Base-by-base conservation (phyloP, 2,797 vertebrate genomes). In the Pipistrellus pipistrellus region DNA sequence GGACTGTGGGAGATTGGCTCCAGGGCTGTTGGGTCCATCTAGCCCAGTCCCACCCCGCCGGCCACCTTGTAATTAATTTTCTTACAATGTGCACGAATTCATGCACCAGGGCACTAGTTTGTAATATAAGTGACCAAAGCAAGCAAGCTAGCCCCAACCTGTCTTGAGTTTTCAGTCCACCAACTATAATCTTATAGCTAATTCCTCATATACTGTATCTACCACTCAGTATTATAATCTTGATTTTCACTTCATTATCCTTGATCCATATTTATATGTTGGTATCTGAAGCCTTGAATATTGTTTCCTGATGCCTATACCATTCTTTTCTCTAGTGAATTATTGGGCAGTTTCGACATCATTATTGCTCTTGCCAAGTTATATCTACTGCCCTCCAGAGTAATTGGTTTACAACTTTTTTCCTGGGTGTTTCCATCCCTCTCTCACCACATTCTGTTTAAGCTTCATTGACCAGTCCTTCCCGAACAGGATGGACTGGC, bases 241-340 rank as follows among this genome's bases (percentile, higher is more conserved):
- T 69, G 46, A 17, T 90, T 85, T 94, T 90, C 62, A 91, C 71
- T 80, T 95, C 71, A 62, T 96, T 94, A 51, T 69, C 76, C 51
- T 97, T 91, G 71, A 82, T 69, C 59, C 25, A 25, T 85, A 27
- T 90, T 91, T 85, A n/a, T 53, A 51, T 51, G 41, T 35, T 8
- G 72, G 85, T 85, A 73, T 87, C 85, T 91, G 81, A 92, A 95
- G 48, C 85, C 20, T 85, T 93, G 96, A 96, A 15, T 66, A 51
- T 91, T 57, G 71, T 85, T 92, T 93, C 71, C 53, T 76, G 93
- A 92, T 96, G 94, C 96, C 90, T 95, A 17, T 51, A 35, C 81
- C 51, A 78, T 92, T 88, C 53, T 78, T 96, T 93, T 90, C 88
- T 75, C 27, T 41, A 76, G 69, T 75, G 41, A 95, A 55, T 91